phyloP scores from a whole-genome alignment of 2,113 vertebrate species.

The Coturnix japonica region DNA sequence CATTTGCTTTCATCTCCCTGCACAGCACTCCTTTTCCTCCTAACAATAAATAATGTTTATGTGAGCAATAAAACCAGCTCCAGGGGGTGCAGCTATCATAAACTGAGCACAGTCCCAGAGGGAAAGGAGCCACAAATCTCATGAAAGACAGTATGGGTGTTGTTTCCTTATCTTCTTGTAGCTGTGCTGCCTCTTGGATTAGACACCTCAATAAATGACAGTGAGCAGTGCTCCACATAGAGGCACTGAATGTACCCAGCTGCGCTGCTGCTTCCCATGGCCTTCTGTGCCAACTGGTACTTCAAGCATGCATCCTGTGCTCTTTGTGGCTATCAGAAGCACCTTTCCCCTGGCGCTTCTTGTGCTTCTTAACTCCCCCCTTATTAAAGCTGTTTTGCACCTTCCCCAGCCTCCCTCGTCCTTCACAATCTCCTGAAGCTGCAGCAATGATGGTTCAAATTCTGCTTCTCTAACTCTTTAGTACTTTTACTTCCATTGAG shows the following conservation, averaged over 20 bases:
- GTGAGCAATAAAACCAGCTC: conserved; percentile 28
- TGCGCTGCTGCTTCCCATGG: background rate
- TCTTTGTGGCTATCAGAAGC: background rate
- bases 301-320: background rate
- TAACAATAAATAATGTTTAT: conserved; percentile 30
- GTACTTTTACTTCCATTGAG: background rate
- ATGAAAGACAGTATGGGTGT: background rate
- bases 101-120: background rate
- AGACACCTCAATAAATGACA: background rate
- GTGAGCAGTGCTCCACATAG: background rate
- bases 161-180: background rate
- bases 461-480: background rate
- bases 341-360: background rate
- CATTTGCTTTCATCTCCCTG: conserved; percentile 21
- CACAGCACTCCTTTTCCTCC: background rate
- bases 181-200: background rate
- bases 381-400: background rate
- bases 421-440: background rate
- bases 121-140: background rate
- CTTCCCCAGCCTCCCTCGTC: background rate
- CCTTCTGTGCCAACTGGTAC: background rate
- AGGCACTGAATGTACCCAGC: background rate
- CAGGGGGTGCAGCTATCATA: conserved; percentile 5
- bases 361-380: background rate
- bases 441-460: background rate